phyloP scores from a whole-genome alignment of 1,140 invertebrate genomes.

The Drosophila baimaii region DNA sequence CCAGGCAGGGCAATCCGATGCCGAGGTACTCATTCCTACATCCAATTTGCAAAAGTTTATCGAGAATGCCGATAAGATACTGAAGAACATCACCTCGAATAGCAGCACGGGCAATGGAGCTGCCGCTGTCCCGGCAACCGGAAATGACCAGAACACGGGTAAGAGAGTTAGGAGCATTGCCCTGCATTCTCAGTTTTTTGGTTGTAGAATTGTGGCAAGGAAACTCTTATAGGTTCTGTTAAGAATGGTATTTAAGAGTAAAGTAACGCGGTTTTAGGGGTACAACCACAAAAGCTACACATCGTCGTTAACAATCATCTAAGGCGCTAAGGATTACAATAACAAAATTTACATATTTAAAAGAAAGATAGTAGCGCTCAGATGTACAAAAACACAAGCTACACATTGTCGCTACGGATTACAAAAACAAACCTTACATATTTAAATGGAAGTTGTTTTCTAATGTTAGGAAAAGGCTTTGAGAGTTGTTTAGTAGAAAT shows the following conservation, averaged over 20 bases:
- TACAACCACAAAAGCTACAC: background rate
- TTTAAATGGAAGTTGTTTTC: no score
- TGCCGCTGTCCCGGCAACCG: slow-evolving; percentile 24
- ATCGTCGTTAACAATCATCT: background rate
- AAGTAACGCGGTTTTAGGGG: background rate
- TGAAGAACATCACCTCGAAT: slow-evolving; percentile 77
- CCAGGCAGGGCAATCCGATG: slow-evolving; percentile 56
- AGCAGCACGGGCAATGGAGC: slow-evolving; percentile 50
- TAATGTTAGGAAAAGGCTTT: no score
- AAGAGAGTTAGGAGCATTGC: background rate
- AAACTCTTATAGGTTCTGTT: background rate
- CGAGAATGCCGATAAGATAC: slow-evolving; percentile 83
- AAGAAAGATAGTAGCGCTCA: no score
- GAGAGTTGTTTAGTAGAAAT: no score
- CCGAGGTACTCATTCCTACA: slow-evolving; percentile 78
- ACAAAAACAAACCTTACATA: no score
- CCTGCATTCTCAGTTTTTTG: background rate
- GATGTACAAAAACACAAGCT: no score
- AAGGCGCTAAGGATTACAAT: no score
- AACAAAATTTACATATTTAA: no score
- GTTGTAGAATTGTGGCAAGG: no score
- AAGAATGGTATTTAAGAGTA: no score
- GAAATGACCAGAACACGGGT: slow-evolving; percentile 63
- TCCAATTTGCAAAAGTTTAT: slow-evolving; percentile 84
- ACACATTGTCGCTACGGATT: no score